Evolutionary conservation across 2,113 vertebrate genomes (phyloP), one percentile per base, ranked within the genome.

Genomic region (Tursiops truncatus): DNA sequence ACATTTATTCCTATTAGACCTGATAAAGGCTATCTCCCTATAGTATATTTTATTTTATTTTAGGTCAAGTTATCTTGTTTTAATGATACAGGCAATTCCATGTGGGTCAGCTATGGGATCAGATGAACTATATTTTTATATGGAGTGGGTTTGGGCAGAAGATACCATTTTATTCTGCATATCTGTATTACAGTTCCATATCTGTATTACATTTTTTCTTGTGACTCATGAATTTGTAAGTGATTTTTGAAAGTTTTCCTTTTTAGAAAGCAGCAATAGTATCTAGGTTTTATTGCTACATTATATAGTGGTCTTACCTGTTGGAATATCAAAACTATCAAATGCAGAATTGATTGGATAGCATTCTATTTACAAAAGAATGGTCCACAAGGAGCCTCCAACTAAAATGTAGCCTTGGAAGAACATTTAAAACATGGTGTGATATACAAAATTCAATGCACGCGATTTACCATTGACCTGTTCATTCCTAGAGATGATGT

Each of bases 1-100:
- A 44, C 17, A 60, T 62, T 71, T 87, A 5, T 93, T 91, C 41
- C 41, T 85, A 3, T 31, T 44, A 33, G 3, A 13, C 0, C 6
- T 71, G 26, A 77, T 67, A 56, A 80, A 63, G 38, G 41, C n/a
- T 79, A 23, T 80, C n/a, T 85, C 53, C 25, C 18, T 77, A 18
- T 41, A 8, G 5, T 47, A 44, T 31, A 13, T 70, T 95, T 94
- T 65, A 80, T 92, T 96, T 94, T 77, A 85, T 80, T 95, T 63
- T 60, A 88, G 33, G 18, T 86, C 41, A 87, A 60, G n/a, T 58
- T 68, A 67, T 74, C 38, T 87, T 76, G 25, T 36, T 92, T 80
- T 82, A 56, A 44, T 68, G 33, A 74, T 12, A 62, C 1, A 82
- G 20, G 86, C 8, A 58, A 70, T 74, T 63, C 62, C 38, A n/a